Percentiles rank a stretch among this genome's conserved stretches.
Conservation (phyloP, 2,888 invertebrate genomes). For the Drosophila rubida region DNA sequence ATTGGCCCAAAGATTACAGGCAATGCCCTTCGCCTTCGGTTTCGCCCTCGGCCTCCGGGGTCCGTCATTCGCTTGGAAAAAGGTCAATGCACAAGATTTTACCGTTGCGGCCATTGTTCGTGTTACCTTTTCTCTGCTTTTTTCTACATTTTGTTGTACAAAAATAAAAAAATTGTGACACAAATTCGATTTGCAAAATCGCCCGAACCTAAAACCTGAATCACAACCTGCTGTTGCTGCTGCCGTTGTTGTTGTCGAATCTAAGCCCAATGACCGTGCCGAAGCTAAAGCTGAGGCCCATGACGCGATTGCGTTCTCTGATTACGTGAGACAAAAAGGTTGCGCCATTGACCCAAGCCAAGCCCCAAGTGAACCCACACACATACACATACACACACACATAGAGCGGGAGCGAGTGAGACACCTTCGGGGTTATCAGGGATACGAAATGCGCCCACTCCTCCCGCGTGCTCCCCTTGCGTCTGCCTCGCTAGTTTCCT, state of each 20-base stretch:
- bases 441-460: background rate
- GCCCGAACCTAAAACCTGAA: conserved; percentile 23
- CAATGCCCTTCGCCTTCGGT: background rate
- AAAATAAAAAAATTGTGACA: conserved; percentile 47
- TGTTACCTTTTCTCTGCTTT: conserved; percentile 26
- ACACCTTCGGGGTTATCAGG: background rate
- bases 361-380: background rate
- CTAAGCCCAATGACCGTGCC: conserved; percentile 44
- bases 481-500: conserved; percentile 10
- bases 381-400: background rate
- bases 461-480: too few relatives aligned
- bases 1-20: conserved; percentile 22
- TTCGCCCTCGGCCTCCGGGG: conserved; percentile 10
- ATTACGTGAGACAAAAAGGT: conserved; percentile 60
- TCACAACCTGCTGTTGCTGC: conserved; percentile 23
- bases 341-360: conserved; percentile 31
- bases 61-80: conserved; percentile 66
- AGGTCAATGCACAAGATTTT: conserved; percentile 68
- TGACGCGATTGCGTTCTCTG: conserved; percentile 54
- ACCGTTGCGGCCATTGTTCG: conserved; percentile 34
- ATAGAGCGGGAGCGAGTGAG: background rate
- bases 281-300: conserved; percentile 15
- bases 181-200: conserved; percentile 64
- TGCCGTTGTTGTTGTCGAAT: conserved; percentile 8
- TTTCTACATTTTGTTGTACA: conserved; percentile 3